Base-by-base conservation (phyloP, 2,888 invertebrate species). In the Hypena proboscidalis region DNA sequence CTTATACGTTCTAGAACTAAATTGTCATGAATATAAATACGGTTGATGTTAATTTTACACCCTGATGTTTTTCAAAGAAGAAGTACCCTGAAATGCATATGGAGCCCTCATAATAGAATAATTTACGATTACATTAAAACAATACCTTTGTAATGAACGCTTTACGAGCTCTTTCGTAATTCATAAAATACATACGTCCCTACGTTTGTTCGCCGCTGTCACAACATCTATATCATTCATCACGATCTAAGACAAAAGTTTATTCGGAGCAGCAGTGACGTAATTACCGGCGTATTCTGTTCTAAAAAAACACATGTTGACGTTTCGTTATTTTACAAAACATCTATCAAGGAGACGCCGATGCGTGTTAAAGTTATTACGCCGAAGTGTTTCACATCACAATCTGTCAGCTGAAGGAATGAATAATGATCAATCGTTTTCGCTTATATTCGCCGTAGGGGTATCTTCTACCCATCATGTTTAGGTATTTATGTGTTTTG, bases 381-480 rank as follows among this genome's bases (percentile, higher is more conserved):
- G 67, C 62, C 65, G 70, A 80, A 83, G 83, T 81, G 77, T 83
- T 85, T 78, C 77, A 79, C 83, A 79, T 84, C 80, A 80, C 76
- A 84, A 77, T 80, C 80, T 83, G 84, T 87, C 85, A 82, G 73
- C 71, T 76, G 63, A 72, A 67, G 68, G 73, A 78, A 84, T 86
- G 83, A 85, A 75, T 85, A 81, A 86, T 83, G 85, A 83, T 80
- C 71, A 75, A 83, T 81, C 72, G 74, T 58, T 77, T 80, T 76
- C 74, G 74, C 78, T 80, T 71, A 71, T 70, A 75, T 74, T 75
- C 69, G 77, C 78, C 71, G 65, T 66, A 71, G 76, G 77, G 76
- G 70, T 71, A 77, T 74, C 74, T 69, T 61, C 62, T 74, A 72
- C 66, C 67, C 67, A n/a, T n/a, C 64, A 70, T 66, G 63, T 66